A percentile compares a stretch with the other conserved stretches of the same genome.
These are phyloP conservation scores for Neomorphus geoffroyi DNA, from an alignment of 2,797 vertebrate genomes.

Conservation along the genomic window DNA sequence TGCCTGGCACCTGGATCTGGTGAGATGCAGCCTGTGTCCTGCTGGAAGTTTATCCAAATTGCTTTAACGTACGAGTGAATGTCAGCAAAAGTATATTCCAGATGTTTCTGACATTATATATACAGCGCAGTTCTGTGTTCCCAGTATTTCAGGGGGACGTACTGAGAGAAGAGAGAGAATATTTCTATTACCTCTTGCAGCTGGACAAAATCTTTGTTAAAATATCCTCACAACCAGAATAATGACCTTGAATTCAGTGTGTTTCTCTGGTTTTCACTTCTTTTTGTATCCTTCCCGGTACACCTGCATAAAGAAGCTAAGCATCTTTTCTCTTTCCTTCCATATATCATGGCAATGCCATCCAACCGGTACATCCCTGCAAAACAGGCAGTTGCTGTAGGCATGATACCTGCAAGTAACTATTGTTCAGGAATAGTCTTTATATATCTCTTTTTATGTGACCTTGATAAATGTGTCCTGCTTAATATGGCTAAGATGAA, in stretches of 20 bases:
- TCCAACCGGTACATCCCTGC: not conserved
- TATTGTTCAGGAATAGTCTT: not conserved
- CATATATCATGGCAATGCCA: not conserved
- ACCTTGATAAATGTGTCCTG: conserved; percentile 63
- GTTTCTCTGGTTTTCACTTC: not conserved
- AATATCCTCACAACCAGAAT: not conserved
- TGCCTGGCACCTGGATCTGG: not conserved
- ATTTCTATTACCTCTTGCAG: not conserved
- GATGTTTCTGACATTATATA: not conserved
- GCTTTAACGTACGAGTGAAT: not conserved
- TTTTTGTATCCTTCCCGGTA: not conserved
- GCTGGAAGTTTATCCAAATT: not conserved
- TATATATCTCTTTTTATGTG: conserved; percentile 22
- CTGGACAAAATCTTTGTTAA: not conserved
- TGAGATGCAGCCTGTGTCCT: not conserved
- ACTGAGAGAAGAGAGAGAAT: not conserved
- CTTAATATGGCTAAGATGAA: conserved; percentile 68
- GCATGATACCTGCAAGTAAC: not conserved
- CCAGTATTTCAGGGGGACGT: not conserved
- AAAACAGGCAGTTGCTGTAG: not conserved
- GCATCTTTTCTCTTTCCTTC: not conserved
- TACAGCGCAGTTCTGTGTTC: not conserved
- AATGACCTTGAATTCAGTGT: not conserved
- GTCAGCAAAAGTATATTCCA: not conserved
- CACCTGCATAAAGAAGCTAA: not conserved